Base-by-base conservation (phyloP, 2,888 invertebrate genomes). In the Thelaira solivaga region DNA sequence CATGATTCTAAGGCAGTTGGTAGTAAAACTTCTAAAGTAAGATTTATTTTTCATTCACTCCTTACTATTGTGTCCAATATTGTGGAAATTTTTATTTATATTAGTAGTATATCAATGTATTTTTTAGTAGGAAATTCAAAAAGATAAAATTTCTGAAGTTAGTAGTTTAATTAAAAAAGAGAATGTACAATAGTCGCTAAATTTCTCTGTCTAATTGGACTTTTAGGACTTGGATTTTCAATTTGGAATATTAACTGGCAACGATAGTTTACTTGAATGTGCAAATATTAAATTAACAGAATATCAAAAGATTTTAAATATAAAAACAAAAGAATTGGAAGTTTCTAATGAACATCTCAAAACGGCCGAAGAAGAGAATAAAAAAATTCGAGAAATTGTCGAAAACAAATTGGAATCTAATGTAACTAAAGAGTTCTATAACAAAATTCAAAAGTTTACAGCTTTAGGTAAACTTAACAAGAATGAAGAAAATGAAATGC, bases 251-350 rank as follows among this genome's bases (percentile, higher is more conserved):
- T 55, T 81, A 6, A 22, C 83, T 34, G 76, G 73, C 2, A 83
- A 82, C 11, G 87, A 87, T 39, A 86, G 86, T 73, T 80, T 87
- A 0, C 62, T 87, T 0, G 76, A 80, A 59, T 82, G 83, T 57
- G 85, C 87, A 20, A 82, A 83, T 10, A 57, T 81, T 2, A 82
- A 83, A 22, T 81, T 87, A 34, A 73, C 79, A 0, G 81, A 80
- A 2, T 65, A 87, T 78, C 82, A 85, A 29, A 80, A 82, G 1
- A n/a, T 84, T 8, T 71, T 86, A 69, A 59, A 80, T 1, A 82
- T 83, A 29, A 86, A 86, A 53, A 80, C 82, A 59, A 80, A 80
- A 13, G 76, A 84, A 13, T 71, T 83, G 4, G 80, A 79, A 4
- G 74, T 82, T 0, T 83, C 84, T 0, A 77, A 83, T 11, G 85